Evolutionary conservation across 1,140 invertebrate species (phyloP).

Genomic region (Hestina assimilis): DNA sequence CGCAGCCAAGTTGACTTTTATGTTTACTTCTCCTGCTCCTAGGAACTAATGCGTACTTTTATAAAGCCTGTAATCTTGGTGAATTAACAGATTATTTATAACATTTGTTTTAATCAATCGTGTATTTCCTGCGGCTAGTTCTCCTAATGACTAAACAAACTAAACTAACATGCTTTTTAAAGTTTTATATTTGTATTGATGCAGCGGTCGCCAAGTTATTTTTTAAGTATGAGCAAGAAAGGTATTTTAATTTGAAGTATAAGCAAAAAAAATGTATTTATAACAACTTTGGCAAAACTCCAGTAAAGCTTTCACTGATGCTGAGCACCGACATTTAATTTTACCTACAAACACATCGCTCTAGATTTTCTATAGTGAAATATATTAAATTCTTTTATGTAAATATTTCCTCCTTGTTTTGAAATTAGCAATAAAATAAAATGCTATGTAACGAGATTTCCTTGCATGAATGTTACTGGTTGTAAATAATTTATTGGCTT

Average conservation of each 20-base stretch:
- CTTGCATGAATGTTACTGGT: slow-evolving; percentile 72
- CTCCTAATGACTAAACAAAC: too few relatives aligned
- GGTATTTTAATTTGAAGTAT: slow-evolving; percentile 5
- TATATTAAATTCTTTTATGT: neutral
- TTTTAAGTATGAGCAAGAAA: neutral
- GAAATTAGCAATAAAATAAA: slow-evolving; percentile 13
- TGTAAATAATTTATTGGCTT: slow-evolving; percentile 21
- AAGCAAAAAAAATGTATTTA: slow-evolving; percentile 6
- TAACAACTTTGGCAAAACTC: slow-evolving; percentile 10
- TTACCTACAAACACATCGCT: slow-evolving; percentile 9
- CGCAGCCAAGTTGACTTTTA: too few relatives aligned
- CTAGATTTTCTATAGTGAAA: slow-evolving; percentile 1
- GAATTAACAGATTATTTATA: too few relatives aligned
- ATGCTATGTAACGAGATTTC: slow-evolving; percentile 78
- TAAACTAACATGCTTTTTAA: too few relatives aligned
- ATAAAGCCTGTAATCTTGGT: too few relatives aligned
- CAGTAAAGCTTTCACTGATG: slow-evolving; percentile 13
- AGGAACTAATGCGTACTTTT: too few relatives aligned
- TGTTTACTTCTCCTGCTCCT: too few relatives aligned
- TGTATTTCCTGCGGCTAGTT: too few relatives aligned
- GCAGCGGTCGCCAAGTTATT: neutral
- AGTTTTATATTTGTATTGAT: too few relatives aligned
- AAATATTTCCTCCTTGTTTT: slow-evolving; percentile 10
- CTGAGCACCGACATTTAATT: slow-evolving; percentile 14
- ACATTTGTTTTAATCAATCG: too few relatives aligned